Evolutionary conservation across 2,113 vertebrate species (phyloP).

Genomic region (Triplophysa tibetana): DNA sequence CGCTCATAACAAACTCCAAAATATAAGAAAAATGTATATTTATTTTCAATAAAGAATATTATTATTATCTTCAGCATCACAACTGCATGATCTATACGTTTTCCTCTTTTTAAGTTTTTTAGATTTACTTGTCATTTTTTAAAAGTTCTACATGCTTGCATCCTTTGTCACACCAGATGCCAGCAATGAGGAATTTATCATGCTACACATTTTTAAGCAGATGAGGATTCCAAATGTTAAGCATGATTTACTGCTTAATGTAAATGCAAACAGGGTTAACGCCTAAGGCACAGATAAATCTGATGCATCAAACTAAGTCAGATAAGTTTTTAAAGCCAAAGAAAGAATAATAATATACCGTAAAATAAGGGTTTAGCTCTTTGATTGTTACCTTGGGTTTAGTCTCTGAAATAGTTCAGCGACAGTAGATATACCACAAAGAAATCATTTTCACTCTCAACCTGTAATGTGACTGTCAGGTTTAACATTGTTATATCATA

Average conservation of each 20-base stretch:
- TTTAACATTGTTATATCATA: slow-evolving; percentile 32
- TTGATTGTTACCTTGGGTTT: slow-evolving; percentile 42
- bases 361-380: slow-evolving; percentile 27
- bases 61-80: neutral
- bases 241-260: slow-evolving; percentile 25
- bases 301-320: neutral
- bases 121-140: neutral
- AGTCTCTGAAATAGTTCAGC: slow-evolving; percentile 9
- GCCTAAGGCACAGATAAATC: neutral
- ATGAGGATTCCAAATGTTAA: slow-evolving; percentile 7
- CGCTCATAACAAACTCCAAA: neutral
- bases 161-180: slow-evolving; percentile 5
- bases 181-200: neutral
- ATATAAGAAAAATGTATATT: neutral
- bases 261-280: slow-evolving; percentile 16
- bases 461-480: slow-evolving; percentile 44
- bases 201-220: slow-evolving; percentile 30
- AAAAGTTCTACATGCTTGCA: neutral
- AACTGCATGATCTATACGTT: neutral
- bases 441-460: slow-evolving; percentile 43
- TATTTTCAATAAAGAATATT: neutral
- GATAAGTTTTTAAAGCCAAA: slow-evolving; percentile 4
- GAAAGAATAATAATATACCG: neutral
- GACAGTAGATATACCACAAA: slow-evolving; percentile 32
- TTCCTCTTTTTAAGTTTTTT: neutral